These are phyloP conservation scores for Ypsolopha scabrella DNA, from an alignment of 2,888 invertebrate species.

Conservation along the genomic window DNA sequence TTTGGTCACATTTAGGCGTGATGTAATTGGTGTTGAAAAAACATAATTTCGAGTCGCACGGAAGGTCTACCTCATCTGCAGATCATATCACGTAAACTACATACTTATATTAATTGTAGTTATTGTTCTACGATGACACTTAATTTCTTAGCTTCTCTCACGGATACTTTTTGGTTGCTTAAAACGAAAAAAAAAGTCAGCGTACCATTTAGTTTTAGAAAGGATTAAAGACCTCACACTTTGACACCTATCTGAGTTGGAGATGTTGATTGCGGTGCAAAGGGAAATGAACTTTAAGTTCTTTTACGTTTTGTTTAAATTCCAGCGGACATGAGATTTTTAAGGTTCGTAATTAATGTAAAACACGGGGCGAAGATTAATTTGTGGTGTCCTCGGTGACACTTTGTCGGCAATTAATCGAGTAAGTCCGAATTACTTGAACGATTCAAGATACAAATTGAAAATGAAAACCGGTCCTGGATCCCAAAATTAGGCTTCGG, in stretches of 20 bases:
- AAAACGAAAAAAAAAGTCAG: slow-evolving; percentile 8
- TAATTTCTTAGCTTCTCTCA: slow-evolving; percentile 47
- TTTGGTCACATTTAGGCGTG: slow-evolving; percentile 43
- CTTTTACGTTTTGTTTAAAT: not conserved
- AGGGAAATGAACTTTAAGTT: slow-evolving; percentile 14
- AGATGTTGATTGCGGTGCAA: not conserved
- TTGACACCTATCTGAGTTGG: slow-evolving; percentile 32
- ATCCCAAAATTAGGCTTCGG: slow-evolving; percentile 28
- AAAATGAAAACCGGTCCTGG: slow-evolving; percentile 43
- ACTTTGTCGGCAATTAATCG: slow-evolving; percentile 56
- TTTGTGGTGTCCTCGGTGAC: slow-evolving; percentile 54
- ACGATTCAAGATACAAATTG: slow-evolving; percentile 49
- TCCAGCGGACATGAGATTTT: not conserved
- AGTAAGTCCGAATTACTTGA: slow-evolving; percentile 21
- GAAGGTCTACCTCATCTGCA: slow-evolving; percentile 31
- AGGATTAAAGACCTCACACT: slow-evolving; percentile 42
- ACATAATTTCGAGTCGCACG: slow-evolving; percentile 51
- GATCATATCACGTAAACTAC: slow-evolving; percentile 57
- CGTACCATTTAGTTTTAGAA: slow-evolving; percentile 17
- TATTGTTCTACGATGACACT: slow-evolving; percentile 49
- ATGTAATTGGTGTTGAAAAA: slow-evolving; percentile 54
- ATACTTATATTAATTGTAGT: slow-evolving; percentile 46
- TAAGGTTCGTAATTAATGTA: slow-evolving; percentile 37
- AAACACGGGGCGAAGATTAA: slow-evolving; percentile 55
- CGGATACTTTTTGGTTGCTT: slow-evolving; percentile 2